Evolutionary conservation across 1,140 invertebrate species (phyloP).

Genomic region (Drosophila funebris): DNA sequence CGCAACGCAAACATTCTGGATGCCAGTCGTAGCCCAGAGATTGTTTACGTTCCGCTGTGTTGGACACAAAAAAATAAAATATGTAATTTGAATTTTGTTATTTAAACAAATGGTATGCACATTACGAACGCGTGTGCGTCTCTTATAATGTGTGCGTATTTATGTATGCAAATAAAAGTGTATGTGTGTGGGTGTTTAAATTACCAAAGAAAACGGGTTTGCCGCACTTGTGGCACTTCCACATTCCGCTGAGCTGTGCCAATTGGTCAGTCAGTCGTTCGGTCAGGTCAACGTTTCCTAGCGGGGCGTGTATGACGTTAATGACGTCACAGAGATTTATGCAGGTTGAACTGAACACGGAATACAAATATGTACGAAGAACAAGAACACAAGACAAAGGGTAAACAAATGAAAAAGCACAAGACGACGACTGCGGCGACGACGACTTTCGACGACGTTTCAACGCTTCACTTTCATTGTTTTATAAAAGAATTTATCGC

Average conservation of each 20-base stretch:
- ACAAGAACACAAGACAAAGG: constrained; percentile 66
- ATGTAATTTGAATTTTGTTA: constrained; percentile 67
- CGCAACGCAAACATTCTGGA: constrained; percentile 94
- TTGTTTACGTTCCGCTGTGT: constrained; percentile 94
- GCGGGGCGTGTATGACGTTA: constrained; percentile 17
- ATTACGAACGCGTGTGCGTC: not conserved
- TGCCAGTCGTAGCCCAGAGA: constrained; percentile 97
- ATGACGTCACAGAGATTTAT: constrained; percentile 43
- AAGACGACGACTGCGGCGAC: constrained; percentile 31
- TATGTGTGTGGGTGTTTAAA: constrained; percentile 33
- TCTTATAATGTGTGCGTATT: not conserved
- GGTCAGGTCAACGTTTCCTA: constrained; percentile 54
- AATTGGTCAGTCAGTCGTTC: constrained; percentile 31
- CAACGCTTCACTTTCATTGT: constrained; percentile 57
- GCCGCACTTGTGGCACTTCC: constrained; percentile 94
- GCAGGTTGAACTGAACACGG: constrained; percentile 59
- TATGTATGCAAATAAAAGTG: not conserved
- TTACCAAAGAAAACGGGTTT: constrained; percentile 94
- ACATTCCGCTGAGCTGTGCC: constrained; percentile 85
- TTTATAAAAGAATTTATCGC: constrained; percentile 58
- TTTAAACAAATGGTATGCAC: constrained; percentile 57
- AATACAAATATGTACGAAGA: constrained; percentile 41
- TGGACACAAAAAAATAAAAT: constrained; percentile 56
- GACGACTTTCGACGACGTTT: constrained; percentile 6
- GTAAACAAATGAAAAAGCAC: constrained; percentile 66